Evolutionary conservation across 2,797 vertebrate species (phyloP), one percentile per base, ranked within the genome.

Genomic region (Lemur catta): DNA sequence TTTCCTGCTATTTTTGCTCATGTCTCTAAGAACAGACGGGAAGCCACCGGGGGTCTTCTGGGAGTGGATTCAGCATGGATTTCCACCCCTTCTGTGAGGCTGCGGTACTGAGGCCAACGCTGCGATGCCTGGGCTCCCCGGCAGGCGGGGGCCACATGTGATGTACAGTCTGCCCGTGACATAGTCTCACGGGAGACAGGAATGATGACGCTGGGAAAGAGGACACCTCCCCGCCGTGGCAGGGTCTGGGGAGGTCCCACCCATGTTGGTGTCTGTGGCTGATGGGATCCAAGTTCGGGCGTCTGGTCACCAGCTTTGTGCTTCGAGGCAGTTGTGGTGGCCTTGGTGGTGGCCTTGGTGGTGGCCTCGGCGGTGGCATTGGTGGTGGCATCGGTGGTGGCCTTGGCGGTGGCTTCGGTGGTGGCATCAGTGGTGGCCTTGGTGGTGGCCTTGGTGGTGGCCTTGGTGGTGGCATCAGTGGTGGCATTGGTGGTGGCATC

Each of bases 1-100:
- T 41, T 89, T 86, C 33, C 24, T 67, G 35, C 38, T 79, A 43
- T 67, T 93, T 88, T 72, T 48, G 30, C 48, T 48, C 38, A 61
- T 43, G 50, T 76, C 3, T 10, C 26, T 13, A 17, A 87, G 71
- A 82, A 28, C 30, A 59, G 22, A 26, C 17, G 33, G 35, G 24
- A 63, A 7, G 72, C 22, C 75, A 26, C n/a, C n/a, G 20, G 1
- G 0, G 28, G 11, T 82, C 52, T 75, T 46, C 76, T n/a, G 38
- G 13, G 48, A 55, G 15, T 28, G 52, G 28, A 43, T 13, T 63
- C 59, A 50, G 43, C 7, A 0, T 35, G 6, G 4, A 30, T 43
- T 84, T 50, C 71, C 41, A 67, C 33, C 35, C 50, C 22, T 82
- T 80, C 55, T 52, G 15, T n/a, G n/a, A 41, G 74, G 4, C 35